Evolutionary conservation across 2,113 vertebrate species (phyloP), one percentile per base, ranked within the genome.

Genomic region (Peromyscus californicus): DNA sequence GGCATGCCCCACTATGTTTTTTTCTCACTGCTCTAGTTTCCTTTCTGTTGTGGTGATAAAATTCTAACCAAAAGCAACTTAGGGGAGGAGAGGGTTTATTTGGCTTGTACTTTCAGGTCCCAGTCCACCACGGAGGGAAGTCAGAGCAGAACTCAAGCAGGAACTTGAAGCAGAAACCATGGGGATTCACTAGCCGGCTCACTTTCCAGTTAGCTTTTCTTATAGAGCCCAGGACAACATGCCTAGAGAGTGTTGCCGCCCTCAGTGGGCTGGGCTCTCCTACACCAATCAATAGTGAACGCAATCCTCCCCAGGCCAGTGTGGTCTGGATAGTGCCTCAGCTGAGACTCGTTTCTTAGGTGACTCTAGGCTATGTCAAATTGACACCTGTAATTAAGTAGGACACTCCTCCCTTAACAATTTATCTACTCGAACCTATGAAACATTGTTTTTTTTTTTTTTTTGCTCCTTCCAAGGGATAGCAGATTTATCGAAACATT

Each of bases 381-480:
- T 36, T 86, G 63, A 69, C 29, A 67, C 16, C 24, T 13, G 5
- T 48, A 86, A 33, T 67, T 48, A 86, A 86, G 29, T 12, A 86
- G 29, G 33, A 51, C n/a, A 39, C 9, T 57, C 16, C 57, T 59
- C 36, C 54, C 3, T 74, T 51, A 69, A 54, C 1, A 65, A 10
- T 59, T 3, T 16, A 2, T 69, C 16, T 59, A 39, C 7, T 15
- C 72, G 57, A 8, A 9, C 42, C 11, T 0, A 1, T 2, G 6
- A n/a, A 4, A 61, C 10, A 72, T 48, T 48, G n/a, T 48, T 48
- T 48, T 51, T 82, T 16, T 92, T 3, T 87, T 29, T 26, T 63
- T 83, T 13, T 92, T 4, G 82, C 29, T 59, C 21, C 19, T 72
- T 51, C 22, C 22, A 74, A 74, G 26, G 6, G 11, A 51, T 76